Evolutionary conservation across 2,797 vertebrate species (phyloP).

Genomic region (Gephyroberyx darwinii): DNA sequence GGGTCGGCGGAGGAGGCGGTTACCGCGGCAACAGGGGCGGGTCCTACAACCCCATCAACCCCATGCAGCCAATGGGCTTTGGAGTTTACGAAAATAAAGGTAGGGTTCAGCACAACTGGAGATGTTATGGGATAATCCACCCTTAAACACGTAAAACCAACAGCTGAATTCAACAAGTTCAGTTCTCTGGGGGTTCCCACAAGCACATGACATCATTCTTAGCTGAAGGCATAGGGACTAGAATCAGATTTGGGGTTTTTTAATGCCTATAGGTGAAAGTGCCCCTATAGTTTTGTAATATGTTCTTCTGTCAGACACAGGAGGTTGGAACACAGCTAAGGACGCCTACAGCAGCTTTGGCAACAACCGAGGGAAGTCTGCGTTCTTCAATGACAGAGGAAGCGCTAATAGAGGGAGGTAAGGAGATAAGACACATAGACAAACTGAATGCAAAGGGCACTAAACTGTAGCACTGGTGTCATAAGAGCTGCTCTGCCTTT

Average conservation of each 20-base stretch:
- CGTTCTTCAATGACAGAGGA: slow-evolving; percentile 90
- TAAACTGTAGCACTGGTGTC: not conserved
- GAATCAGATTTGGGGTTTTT: too few species aligned
- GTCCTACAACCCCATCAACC: slow-evolving; percentile 78
- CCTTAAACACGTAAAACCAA: too few species aligned
- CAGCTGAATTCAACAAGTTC: too few species aligned
- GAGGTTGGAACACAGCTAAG: slow-evolving; percentile 90
- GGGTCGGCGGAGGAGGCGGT: slow-evolving; percentile 72
- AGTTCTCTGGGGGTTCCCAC: too few species aligned
- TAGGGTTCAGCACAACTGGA: not conserved
- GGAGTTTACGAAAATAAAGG: slow-evolving; percentile 82
- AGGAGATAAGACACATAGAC: slow-evolving; percentile 29
- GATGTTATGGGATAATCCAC: too few species aligned
- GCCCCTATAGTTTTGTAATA: not conserved
- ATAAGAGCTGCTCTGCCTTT: not conserved
- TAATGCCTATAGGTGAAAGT: not conserved
- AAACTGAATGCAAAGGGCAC: not conserved
- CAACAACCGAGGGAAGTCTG: slow-evolving; percentile 90
- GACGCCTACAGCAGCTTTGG: slow-evolving; percentile 94
- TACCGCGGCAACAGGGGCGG: slow-evolving; percentile 79
- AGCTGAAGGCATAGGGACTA: too few species aligned
- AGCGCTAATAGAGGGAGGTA: slow-evolving; percentile 89
- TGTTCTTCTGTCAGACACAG: slow-evolving; percentile 62
- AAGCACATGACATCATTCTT: too few species aligned
- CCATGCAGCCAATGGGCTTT: slow-evolving; percentile 73